Percentiles rank a stretch among this genome's conserved stretches.
phyloP scores from a whole-genome alignment of 2,797 vertebrate species.

The Neosilurus mollespiculum region DNA sequence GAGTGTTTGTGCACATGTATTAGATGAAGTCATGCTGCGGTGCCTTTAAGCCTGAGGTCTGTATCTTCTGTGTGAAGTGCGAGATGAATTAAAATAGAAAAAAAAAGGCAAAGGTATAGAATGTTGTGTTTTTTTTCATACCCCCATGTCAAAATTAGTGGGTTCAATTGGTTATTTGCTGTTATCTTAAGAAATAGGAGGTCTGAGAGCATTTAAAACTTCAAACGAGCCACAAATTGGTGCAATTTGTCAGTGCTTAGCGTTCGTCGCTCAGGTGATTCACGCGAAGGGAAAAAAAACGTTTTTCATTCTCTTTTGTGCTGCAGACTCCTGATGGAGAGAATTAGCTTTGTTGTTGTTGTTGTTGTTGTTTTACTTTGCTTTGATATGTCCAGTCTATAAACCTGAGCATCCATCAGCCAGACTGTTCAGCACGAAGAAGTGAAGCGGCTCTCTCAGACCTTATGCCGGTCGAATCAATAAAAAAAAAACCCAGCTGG shows the following conservation, averaged over 20 bases:
- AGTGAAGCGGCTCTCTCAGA: neutral
- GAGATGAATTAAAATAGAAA: neutral
- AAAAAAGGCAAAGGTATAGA: neutral
- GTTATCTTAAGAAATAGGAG: slow-evolving; percentile 8
- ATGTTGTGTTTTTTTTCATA: neutral
- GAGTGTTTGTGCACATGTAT: slow-evolving; percentile 12
- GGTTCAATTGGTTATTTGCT: neutral
- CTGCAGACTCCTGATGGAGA: neutral
- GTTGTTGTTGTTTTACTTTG: neutral
- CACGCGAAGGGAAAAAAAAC: neutral
- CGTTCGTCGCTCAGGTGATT: neutral
- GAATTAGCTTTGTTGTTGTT: neutral
- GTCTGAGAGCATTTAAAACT: neutral
- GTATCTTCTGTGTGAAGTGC: neutral
- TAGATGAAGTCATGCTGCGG: neutral
- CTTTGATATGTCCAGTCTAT: neutral
- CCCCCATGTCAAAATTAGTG: neutral
- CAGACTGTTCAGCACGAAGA: slow-evolving; percentile 22
- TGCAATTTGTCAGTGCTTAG: neutral
- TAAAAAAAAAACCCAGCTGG: slow-evolving; percentile 53
- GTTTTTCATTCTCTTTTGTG: slow-evolving; percentile 9
- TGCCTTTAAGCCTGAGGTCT: neutral
- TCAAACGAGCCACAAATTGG: neutral
- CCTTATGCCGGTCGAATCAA: slow-evolving; percentile 48
- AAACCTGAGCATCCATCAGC: neutral